phyloP scores from a whole-genome alignment of 2,888 invertebrate genomes.

The Sphinx pinastri region DNA sequence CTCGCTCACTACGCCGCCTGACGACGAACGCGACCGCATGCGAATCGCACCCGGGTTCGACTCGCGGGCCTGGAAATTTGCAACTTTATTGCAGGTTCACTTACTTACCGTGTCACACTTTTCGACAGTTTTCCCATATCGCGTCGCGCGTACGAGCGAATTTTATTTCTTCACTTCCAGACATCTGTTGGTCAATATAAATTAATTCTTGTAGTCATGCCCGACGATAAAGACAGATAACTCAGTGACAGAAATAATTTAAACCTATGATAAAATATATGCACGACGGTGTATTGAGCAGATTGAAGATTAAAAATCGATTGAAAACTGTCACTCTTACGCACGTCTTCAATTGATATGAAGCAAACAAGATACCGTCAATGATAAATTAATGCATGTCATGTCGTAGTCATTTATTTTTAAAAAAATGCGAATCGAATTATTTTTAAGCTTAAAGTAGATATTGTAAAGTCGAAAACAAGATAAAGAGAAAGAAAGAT shows the following conservation, averaged over 20 bases:
- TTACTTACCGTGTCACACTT: slow-evolving; percentile 48
- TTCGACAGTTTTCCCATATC: slow-evolving; percentile 46
- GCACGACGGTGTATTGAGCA: too few relatives aligned
- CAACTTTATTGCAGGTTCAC: slow-evolving; percentile 48
- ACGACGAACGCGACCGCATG: slow-evolving; percentile 71
- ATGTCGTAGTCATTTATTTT: too few relatives aligned
- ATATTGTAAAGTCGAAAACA: too few relatives aligned
- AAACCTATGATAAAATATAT: too few relatives aligned
- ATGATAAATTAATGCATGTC: background rate
- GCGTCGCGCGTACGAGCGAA: slow-evolving; percentile 51
- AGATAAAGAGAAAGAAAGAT: too few relatives aligned
- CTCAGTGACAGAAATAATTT: slow-evolving; percentile 19
- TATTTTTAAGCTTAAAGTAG: too few relatives aligned
- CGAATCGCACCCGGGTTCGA: slow-evolving; percentile 57
- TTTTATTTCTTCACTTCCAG: slow-evolving; percentile 53
- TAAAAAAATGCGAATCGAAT: too few relatives aligned
- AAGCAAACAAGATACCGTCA: background rate
- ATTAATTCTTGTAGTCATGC: slow-evolving; percentile 52
- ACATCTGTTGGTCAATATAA: slow-evolving; percentile 61
- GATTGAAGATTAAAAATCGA: background rate
- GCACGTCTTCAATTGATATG: background rate
- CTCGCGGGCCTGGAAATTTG: slow-evolving; percentile 63
- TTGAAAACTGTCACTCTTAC: background rate
- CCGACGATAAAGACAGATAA: slow-evolving; percentile 40
- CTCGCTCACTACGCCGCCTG: slow-evolving; percentile 81